Evolutionary conservation across 2,888 invertebrate genomes (phyloP), one percentile per base, ranked within the genome.

Genomic region (Xestobium rufovillosum): DNA sequence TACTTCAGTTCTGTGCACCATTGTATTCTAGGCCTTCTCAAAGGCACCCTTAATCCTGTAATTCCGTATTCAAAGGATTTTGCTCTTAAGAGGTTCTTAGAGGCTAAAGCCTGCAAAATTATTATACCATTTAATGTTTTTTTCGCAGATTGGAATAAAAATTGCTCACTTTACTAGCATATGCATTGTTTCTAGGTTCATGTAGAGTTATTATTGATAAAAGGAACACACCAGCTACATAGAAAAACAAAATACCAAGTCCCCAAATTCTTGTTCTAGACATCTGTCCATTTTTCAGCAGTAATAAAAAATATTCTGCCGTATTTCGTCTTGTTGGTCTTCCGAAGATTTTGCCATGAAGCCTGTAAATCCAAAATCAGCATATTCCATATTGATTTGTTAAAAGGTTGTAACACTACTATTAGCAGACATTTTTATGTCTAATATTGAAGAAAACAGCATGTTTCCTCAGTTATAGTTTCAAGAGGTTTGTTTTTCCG

Each of bases 1-100:
- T 51, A 72, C 16, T 59, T 65, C 28, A 75, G 54, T 32, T 70
- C 68, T 42, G 68, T 65, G 48, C 75, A 76, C 76, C 77, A 77
- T 26, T 63, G 59, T 28, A 67, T 65, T 38, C 58, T 56, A 16
- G 60, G 58, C 11, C 61, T 52, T 13, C 60, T 53, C 9, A 60
- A 41, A 11, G 60, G 51, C 3, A 60, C 57, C 16, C 58, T 41
- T 15, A 61, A 52, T 3, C 55, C 59, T 1, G 59, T 55, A 26
- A 59, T 44, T 23, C 56, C 55, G 43, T 58, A 60, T 27, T 61
- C 61, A 23, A 56, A n/a, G n/a, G n/a, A n/a, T n/a, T n/a, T n/a
- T n/a, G n/a, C n/a, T n/a, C n/a, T n/a, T n/a, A n/a, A n/a, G n/a
- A 52, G 30, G 44, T 51, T 44, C 51, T 55, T 12, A 48, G 34